A percentile compares a stretch with the other conserved stretches of the same genome.
These are phyloP conservation scores for Passer montanus DNA, from an alignment of 2,113 vertebrate species.

Conservation along the genomic window DNA sequence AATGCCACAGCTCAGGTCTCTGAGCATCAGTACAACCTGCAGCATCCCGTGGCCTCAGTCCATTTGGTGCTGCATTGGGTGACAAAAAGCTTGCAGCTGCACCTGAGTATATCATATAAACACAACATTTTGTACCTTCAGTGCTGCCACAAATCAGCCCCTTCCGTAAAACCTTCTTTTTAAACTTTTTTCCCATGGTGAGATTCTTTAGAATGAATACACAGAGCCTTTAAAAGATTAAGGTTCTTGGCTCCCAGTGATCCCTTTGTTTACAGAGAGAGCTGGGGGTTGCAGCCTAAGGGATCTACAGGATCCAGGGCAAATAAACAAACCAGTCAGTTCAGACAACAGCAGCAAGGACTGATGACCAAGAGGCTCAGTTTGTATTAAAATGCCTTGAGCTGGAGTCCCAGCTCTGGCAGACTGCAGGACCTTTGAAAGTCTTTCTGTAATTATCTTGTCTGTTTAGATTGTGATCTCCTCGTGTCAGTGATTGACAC, in stretches of 20 bases:
- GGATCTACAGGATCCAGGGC: background rate
- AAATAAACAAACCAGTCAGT: background rate
- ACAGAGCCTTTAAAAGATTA: background rate
- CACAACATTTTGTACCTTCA: background rate
- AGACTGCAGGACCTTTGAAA: background rate
- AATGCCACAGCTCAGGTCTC: background rate
- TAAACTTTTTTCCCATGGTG: background rate
- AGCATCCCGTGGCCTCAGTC: background rate
- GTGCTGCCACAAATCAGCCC: background rate
- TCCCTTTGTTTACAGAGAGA: background rate
- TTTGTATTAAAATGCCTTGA: background rate
- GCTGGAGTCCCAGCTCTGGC: background rate
- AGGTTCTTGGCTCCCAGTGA: background rate
- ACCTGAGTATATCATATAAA: background rate
- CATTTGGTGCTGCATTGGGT: too few relatives aligned
- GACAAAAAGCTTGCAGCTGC: background rate
- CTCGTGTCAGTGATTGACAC: background rate
- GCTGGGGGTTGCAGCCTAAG: background rate
- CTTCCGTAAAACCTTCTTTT: background rate
- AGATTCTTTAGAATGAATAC: background rate
- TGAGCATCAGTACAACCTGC: background rate
- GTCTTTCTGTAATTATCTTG: conserved; percentile 2
- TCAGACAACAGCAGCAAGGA: background rate
- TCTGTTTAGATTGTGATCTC: conserved; percentile 15
- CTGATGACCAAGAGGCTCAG: background rate